phyloP scores from a whole-genome alignment of 2,113 vertebrate species.

The Clarias magur region DNA sequence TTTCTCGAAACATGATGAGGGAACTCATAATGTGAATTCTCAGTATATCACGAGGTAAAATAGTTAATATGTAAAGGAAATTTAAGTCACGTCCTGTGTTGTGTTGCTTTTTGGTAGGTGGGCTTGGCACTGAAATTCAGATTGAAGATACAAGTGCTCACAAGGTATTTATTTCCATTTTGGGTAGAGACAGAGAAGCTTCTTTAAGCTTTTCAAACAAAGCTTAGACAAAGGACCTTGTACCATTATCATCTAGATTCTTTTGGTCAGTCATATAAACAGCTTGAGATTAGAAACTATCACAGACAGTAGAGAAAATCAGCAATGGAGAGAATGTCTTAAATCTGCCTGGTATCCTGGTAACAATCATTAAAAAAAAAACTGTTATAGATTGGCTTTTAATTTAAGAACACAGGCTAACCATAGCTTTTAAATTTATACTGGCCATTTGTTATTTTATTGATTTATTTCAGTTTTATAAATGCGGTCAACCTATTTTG shows the following conservation, averaged over 20 bases:
- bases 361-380: background rate
- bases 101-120: background rate
- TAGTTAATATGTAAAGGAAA: background rate
- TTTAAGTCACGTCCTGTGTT: background rate
- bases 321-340: background rate
- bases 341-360: background rate
- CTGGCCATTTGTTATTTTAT: background rate
- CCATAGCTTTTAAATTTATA: background rate
- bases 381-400: background rate
- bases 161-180: slow-evolving; percentile 13
- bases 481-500: background rate
- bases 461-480: background rate
- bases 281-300: background rate
- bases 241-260: background rate
- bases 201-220: slow-evolving; percentile 2
- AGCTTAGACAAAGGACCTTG: slow-evolving; percentile 1
- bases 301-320: background rate
- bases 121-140: background rate
- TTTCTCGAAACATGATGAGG: slow-evolving; percentile 35
- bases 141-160: background rate
- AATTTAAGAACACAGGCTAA: background rate
- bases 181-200: background rate
- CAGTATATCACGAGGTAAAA: slow-evolving; percentile 23
- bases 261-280: background rate
- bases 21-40: background rate